These are phyloP conservation scores for Argyrosomus japonicus DNA, from an alignment of 2,113 vertebrate species.

Conservation along the genomic window DNA sequence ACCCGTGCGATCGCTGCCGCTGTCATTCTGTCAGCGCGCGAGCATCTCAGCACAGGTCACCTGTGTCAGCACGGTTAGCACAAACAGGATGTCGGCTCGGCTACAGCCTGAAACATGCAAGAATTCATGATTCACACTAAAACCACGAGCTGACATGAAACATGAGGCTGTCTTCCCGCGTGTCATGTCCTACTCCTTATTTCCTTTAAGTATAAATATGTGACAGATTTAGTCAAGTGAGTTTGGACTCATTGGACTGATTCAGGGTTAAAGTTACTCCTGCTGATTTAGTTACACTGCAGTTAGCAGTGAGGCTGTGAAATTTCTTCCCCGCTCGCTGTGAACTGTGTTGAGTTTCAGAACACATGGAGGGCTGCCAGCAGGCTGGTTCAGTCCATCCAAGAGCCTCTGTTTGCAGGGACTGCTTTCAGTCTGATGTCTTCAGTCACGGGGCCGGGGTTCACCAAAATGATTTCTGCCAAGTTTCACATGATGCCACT, in stretches of 20 bases:
- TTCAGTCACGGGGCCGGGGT: too few species aligned
- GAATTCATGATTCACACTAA: too few species aligned
- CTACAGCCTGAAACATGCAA: background rate
- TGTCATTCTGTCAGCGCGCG: slow-evolving; percentile 5
- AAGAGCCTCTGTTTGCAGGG: background rate
- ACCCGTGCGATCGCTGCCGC: background rate
- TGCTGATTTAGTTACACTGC: background rate
- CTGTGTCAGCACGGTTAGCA: background rate
- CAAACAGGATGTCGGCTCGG: background rate
- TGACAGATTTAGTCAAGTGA: background rate
- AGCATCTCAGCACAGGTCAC: slow-evolving; percentile 21
- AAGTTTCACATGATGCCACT: too few species aligned
- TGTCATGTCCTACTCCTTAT: background rate
- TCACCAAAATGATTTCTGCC: too few species aligned
- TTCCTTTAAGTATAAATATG: background rate
- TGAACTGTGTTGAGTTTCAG: background rate
- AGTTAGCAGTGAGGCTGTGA: background rate
- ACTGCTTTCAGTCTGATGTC: background rate
- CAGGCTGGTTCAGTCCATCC: too few species aligned
- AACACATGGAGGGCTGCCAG: background rate
- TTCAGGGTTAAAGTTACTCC: background rate
- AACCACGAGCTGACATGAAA: too few species aligned
- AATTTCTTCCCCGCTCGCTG: background rate
- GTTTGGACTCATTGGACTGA: background rate
- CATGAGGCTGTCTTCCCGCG: too few species aligned